phyloP scores from a whole-genome alignment of 2,888 invertebrate species.

The Cephus sareptanus region DNA sequence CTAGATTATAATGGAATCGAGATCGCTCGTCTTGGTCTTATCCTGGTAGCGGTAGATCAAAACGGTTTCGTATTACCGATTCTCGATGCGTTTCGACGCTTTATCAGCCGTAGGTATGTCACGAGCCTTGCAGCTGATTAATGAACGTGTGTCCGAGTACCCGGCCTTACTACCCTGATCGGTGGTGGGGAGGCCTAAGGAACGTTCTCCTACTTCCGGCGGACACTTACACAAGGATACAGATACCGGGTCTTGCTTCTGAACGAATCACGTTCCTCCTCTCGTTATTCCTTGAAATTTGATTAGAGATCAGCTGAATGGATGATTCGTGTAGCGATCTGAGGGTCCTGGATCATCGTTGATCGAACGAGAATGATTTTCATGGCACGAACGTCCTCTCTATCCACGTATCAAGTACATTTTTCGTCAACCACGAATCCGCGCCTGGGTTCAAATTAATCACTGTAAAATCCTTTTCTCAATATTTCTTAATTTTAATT shows the following conservation, averaged over 20 bases:
- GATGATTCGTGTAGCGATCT: neutral
- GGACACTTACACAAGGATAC: conserved; percentile 12
- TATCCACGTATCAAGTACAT: neutral
- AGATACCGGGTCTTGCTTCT: neutral
- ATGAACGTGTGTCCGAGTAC: conserved; percentile 13
- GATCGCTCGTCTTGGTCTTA: neutral
- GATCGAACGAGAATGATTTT: neutral
- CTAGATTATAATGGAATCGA: neutral
- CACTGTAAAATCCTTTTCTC: neutral
- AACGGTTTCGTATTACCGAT: conserved; percentile 9
- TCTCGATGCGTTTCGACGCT: conserved; percentile 9
- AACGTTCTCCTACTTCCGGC: conserved; percentile 25
- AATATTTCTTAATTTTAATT: neutral
- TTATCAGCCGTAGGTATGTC: conserved; percentile 2
- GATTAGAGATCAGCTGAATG: neutral
- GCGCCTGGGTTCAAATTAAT: neutral
- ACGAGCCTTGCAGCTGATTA: conserved; percentile 11
- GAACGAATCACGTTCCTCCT: neutral
- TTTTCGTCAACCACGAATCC: neutral
- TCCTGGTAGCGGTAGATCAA: conserved; percentile 3
- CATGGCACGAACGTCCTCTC: neutral
- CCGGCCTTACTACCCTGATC: conserved; percentile 3
- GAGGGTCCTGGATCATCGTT: neutral
- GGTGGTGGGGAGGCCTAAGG: conserved; percentile 5
- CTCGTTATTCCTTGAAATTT: neutral